A percentile compares a stretch with the other conserved stretches of the same genome.
These are phyloP conservation scores for Ramazzottius varieornatus DNA, from an alignment of 2,888 invertebrate genomes.

Conservation along the genomic window DNA sequence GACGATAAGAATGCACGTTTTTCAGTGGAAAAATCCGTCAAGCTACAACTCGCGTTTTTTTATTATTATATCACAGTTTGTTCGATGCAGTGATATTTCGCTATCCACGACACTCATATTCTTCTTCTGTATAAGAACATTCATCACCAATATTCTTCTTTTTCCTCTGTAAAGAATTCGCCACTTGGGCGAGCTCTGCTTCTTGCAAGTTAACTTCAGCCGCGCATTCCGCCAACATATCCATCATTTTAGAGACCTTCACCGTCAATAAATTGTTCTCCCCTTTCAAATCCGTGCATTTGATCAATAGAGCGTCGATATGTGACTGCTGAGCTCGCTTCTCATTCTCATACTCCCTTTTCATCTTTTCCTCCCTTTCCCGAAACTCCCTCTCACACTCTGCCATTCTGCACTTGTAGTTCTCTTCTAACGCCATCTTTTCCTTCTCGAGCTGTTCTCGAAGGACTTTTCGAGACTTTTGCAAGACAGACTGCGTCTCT, in stretches of 20 bases:
- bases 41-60: no score
- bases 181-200: background rate
- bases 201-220: slow-evolving; percentile 1
- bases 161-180: background rate
- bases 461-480: background rate
- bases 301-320: background rate
- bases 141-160: no score
- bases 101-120: no score
- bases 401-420: background rate
- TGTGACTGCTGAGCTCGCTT: background rate
- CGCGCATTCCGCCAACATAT: slow-evolving; percentile 1
- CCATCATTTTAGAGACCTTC: background rate
- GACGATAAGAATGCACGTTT: no score
- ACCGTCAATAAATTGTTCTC: background rate
- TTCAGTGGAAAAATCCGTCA: no score
- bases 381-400: background rate
- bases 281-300: background rate
- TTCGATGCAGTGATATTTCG: no score
- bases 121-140: no score
- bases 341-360: background rate
- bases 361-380: background rate
- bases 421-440: background rate
- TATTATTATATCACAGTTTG: no score
- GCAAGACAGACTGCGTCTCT: background rate
- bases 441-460: background rate